phyloP scores from a whole-genome alignment of 2,888 invertebrate genomes.

The Drosophila phalerata region DNA sequence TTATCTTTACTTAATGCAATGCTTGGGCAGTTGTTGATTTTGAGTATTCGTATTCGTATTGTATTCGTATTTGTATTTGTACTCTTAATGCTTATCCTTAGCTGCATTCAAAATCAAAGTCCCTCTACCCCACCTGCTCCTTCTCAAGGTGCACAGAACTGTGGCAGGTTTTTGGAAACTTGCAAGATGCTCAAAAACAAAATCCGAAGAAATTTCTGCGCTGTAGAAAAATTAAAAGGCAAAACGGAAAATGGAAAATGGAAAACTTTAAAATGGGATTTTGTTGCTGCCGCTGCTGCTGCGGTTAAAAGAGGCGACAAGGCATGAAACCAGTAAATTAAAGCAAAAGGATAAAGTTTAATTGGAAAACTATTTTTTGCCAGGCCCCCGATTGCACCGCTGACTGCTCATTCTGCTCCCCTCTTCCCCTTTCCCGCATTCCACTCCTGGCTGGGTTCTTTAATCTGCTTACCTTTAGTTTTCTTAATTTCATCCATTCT shows the following conservation, averaged over 20 bases:
- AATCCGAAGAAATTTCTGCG: constrained; percentile 63
- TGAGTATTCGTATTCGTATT: constrained; percentile 4
- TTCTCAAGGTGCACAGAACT: neutral
- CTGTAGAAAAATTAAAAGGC: constrained; percentile 45
- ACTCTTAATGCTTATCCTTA: constrained; percentile 38
- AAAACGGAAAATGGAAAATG: constrained; percentile 54
- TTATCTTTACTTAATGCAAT: constrained; percentile 36
- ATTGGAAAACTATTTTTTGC: constrained; percentile 85
- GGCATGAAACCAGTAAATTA: constrained; percentile 86
- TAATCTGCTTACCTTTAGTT: constrained; percentile 82
- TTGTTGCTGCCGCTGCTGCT: constrained; percentile 60
- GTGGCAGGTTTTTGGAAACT: constrained; percentile 23
- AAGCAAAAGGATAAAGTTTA: constrained; percentile 86
- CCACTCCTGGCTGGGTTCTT: constrained; percentile 48
- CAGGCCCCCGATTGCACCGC: constrained; percentile 12
- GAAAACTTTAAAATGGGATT: constrained; percentile 79
- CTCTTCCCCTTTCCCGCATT: neutral
- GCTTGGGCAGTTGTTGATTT: constrained; percentile 27
- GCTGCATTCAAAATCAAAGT: constrained; percentile 62
- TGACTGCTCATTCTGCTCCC: constrained; percentile 11
- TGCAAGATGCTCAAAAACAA: constrained; percentile 38
- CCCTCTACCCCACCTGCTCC: neutral
- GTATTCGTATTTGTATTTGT: constrained; percentile 4
- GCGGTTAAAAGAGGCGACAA: constrained; percentile 85
- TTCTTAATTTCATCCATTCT: constrained; percentile 80